Conservation (phyloP, 1,140 invertebrate species). For the Gonatopus flavifemur region DNA sequence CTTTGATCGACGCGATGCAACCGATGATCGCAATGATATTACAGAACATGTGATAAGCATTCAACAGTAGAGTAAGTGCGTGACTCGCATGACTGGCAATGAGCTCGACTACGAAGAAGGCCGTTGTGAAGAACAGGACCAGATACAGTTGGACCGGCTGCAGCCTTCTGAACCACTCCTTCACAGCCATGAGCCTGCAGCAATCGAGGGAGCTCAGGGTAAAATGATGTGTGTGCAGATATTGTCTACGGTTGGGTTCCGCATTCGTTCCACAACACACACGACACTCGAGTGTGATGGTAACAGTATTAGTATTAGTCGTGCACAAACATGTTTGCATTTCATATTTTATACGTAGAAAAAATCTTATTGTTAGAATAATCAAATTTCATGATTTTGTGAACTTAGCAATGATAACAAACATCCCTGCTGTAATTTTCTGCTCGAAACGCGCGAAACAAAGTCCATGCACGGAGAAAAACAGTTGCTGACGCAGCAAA, state of each 20-base stretch:
- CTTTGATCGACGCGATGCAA: slow-evolving; percentile 75
- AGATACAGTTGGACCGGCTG: slow-evolving; percentile 73
- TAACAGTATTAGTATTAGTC: not conserved
- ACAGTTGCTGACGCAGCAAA: too few species aligned
- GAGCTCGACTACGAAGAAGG: slow-evolving; percentile 74
- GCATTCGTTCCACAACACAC: not conserved
- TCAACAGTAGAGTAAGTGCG: slow-evolving; percentile 78
- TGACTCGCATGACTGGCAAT: slow-evolving; percentile 79
- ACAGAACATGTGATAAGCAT: slow-evolving; percentile 84
- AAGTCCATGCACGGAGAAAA: too few species aligned
- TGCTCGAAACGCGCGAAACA: too few species aligned
- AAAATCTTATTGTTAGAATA: too few species aligned
- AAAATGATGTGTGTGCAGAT: not conserved
- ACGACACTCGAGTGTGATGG: not conserved
- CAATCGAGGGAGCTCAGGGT: not conserved
- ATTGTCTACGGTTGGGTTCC: not conserved
- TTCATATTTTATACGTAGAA: not conserved
- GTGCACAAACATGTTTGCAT: not conserved
- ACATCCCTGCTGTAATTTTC: too few species aligned
- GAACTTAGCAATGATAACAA: too few species aligned
- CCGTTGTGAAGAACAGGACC: slow-evolving; percentile 69
- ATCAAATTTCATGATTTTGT: too few species aligned
- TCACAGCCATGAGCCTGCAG: slow-evolving; percentile 64
- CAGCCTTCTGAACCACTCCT: slow-evolving; percentile 70
- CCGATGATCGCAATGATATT: slow-evolving; percentile 74